These are phyloP conservation scores for Leptinotarsa texana DNA, from an alignment of 1,140 invertebrate genomes.

Conservation along the genomic window DNA sequence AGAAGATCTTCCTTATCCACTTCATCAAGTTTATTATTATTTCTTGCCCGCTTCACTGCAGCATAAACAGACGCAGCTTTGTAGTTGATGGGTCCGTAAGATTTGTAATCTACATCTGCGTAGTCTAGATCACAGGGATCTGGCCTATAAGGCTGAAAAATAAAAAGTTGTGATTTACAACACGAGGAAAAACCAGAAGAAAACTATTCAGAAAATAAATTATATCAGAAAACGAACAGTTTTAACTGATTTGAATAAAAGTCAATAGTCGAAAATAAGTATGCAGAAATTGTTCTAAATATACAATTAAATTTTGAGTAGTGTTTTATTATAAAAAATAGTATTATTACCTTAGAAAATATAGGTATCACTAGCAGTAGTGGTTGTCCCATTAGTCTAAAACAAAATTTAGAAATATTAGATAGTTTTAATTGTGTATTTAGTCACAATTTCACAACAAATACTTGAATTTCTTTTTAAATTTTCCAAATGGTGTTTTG, in stretches of 20 bases:
- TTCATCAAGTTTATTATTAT: slow-evolving; percentile 48
- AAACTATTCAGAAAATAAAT: too few relatives aligned
- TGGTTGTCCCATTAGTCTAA: slow-evolving; percentile 56
- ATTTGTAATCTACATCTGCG: slow-evolving; percentile 85
- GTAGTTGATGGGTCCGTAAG: slow-evolving; percentile 88
- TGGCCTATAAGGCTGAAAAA: slow-evolving; percentile 69
- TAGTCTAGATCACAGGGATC: slow-evolving; percentile 82
- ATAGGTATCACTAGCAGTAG: slow-evolving; percentile 68
- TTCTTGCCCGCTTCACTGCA: slow-evolving; percentile 67
- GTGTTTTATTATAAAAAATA: slow-evolving; percentile 2
- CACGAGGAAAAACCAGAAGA: not conserved
- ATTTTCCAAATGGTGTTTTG: too few relatives aligned
- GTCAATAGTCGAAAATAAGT: not conserved
- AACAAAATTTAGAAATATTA: slow-evolving; percentile 51
- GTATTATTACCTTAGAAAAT: slow-evolving; percentile 60
- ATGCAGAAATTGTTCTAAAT: slow-evolving; percentile 39
- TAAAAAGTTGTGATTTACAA: not conserved
- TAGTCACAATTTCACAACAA: slow-evolving; percentile 10
- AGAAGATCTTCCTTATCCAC: slow-evolving; percentile 45
- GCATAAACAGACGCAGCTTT: slow-evolving; percentile 81
- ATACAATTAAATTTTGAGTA: slow-evolving; percentile 36
- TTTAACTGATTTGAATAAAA: too few relatives aligned
- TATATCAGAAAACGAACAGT: too few relatives aligned
- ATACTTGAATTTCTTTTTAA: not conserved
- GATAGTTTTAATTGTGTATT: slow-evolving; percentile 40